Evolutionary conservation across 2,888 invertebrate species (phyloP).

Genomic region (Cantharis lateralis): DNA sequence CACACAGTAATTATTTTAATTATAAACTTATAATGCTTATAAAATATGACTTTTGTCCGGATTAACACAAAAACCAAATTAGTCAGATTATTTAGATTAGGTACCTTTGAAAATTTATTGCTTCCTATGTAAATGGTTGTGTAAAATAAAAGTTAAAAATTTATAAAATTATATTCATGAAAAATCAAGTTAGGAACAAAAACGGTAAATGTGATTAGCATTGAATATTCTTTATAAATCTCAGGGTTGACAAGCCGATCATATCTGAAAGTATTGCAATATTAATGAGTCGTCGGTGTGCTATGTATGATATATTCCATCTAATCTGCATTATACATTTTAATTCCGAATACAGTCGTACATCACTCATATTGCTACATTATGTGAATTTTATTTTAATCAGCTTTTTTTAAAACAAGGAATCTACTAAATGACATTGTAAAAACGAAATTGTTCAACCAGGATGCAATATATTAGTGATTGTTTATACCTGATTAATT

Average conservation of each 20-base stretch:
- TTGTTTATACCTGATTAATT: neutral
- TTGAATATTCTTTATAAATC: conserved; percentile 23
- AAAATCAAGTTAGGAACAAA: neutral
- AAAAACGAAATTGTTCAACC: neutral
- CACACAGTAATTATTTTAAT: neutral
- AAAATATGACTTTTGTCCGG: neutral
- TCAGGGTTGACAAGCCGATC: conserved; percentile 31
- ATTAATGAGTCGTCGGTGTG: conserved; percentile 26
- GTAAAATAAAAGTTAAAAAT: neutral
- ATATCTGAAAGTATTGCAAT: conserved; percentile 35
- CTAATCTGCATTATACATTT: conserved; percentile 36
- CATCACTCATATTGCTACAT: conserved; percentile 37
- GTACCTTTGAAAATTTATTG: neutral
- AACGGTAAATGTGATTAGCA: conserved; percentile 15
- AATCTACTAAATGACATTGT: neutral
- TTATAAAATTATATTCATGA: neutral
- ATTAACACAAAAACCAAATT: neutral
- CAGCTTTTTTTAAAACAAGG: conserved; percentile 4
- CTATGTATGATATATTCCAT: conserved; percentile 36
- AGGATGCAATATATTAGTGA: neutral
- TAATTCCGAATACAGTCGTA: conserved; percentile 27
- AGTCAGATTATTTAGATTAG: neutral
- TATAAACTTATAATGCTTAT: neutral
- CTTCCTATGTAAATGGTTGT: neutral
- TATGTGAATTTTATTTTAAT: conserved; percentile 42